Evolutionary conservation across 2,797 vertebrate genomes (phyloP).

Genomic region (Myiotriccus ornatus): DNA sequence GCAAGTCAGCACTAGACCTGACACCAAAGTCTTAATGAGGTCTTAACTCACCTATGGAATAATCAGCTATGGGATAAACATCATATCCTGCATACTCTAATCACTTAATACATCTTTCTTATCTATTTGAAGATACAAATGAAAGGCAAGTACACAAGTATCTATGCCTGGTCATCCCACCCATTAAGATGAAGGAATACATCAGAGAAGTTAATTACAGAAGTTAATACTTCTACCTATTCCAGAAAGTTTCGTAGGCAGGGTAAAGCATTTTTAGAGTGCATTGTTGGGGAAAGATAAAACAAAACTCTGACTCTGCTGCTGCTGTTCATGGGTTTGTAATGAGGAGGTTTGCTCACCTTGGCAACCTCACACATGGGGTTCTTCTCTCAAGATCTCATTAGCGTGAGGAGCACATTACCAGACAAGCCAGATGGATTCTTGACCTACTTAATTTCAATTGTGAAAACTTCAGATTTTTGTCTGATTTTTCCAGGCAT

Average conservation of each 20-base stretch:
- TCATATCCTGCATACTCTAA: constrained; percentile 38
- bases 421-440: constrained; percentile 57
- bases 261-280: constrained; percentile 19
- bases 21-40: constrained; percentile 60
- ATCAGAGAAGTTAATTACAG: constrained; percentile 47
- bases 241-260: constrained; percentile 43
- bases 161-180: constrained; percentile 60
- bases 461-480: constrained; percentile 49
- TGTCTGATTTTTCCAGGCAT: constrained; percentile 58
- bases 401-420: constrained; percentile 63
- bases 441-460: constrained; percentile 71
- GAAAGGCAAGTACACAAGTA: constrained; percentile 11
- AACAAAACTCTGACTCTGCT: constrained; percentile 53
- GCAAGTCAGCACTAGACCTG: constrained; percentile 64
- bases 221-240: constrained; percentile 10
- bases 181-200: constrained; percentile 62
- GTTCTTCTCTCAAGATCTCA: constrained; percentile 72
- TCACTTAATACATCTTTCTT: constrained; percentile 53
- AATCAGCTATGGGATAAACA: constrained; percentile 62
- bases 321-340: constrained; percentile 46
- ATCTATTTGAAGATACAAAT: constrained; percentile 56
- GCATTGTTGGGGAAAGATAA: constrained; percentile 47
- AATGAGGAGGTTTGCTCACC: constrained; percentile 66
- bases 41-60: constrained; percentile 59
- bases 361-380: constrained; percentile 70